Base-by-base conservation (phyloP, 2,797 vertebrate species). In the Anguilla obscura region DNA sequence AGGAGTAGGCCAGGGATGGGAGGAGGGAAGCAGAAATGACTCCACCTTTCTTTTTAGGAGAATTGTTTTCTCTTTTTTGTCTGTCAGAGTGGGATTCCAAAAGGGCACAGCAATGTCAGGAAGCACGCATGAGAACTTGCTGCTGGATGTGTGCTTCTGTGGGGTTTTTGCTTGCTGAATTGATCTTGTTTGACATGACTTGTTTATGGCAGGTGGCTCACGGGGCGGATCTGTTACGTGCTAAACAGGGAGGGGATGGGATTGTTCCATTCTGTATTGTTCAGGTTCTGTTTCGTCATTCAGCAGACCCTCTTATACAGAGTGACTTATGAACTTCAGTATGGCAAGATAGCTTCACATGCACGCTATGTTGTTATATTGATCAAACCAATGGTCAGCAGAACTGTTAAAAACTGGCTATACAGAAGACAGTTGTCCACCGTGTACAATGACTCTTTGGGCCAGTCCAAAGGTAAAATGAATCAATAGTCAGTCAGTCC, bases 101-200 rank as follows among this genome's bases (percentile, higher is more conserved):
- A 92, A 89, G 86, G 79, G 90, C 88, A 89, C 90, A 91, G 87
- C 82, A 30, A 87, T 90, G 92, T 84, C 92, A 92, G 92, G 92
- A 91, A 89, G 92, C 89, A 91, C 90, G 90, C 91, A 92, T 89
- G 91, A 92, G 92, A 93, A 93, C 93, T 91, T 91, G 93, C 94
- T 93, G 94, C 93, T 91, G 16, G n/a, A 84, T 24, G 36, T 76
- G 71, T 18, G 33, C 33, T 76, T 76, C 14, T 40, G 33, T 76
- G 10, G 33, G 12, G 10, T 24, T 36, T 91, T 92, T 92, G 92
- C 91, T 91, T 93, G 91, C 86, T 92, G 93, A 94, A 93, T 92
- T 91, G 90, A 90, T 89, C 92, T n/a, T n/a, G n/a, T n/a, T n/a
- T n/a, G n/a, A 84, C 91, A 76, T 76, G 71, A 30, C 58, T 86